Percentiles rank a stretch among this genome's conserved stretches.
These are phyloP conservation scores for Pangasianodon gigas DNA, from an alignment of 2,113 vertebrate species.

Conservation along the genomic window DNA sequence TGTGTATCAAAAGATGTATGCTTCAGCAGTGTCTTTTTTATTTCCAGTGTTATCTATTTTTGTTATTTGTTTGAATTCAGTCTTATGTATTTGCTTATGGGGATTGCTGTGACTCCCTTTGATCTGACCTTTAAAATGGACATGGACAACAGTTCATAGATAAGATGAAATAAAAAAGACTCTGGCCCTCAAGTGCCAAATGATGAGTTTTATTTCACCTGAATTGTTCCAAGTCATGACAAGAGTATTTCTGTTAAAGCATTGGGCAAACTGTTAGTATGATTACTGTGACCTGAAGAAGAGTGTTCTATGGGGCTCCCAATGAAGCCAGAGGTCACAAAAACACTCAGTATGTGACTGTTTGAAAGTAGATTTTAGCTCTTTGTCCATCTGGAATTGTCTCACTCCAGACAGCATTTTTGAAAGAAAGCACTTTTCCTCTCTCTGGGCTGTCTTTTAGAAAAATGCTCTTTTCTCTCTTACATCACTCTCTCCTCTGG, in stretches of 20 bases:
- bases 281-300: constrained; percentile 7
- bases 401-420: constrained; percentile 17
- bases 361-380: not conserved
- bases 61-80: not conserved
- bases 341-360: constrained; percentile 9
- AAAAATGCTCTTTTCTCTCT: not conserved
- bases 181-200: not conserved
- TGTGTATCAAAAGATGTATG: not conserved
- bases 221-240: constrained; percentile 7
- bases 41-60: not conserved
- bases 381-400: constrained; percentile 20
- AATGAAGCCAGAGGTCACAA: not conserved
- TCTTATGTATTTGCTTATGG: not conserved
- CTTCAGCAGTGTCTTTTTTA: not conserved
- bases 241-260: not conserved
- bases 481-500: not conserved
- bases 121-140: not conserved
- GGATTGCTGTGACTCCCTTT: not conserved
- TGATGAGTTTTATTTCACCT: not conserved
- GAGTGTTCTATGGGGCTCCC: not conserved
- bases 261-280: not conserved
- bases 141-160: not conserved
- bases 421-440: constrained; percentile 17
- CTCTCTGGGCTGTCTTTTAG: not conserved
- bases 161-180: not conserved